Conservation (phyloP, 2,113 vertebrate genomes). For the Varanus komodoensis region DNA sequence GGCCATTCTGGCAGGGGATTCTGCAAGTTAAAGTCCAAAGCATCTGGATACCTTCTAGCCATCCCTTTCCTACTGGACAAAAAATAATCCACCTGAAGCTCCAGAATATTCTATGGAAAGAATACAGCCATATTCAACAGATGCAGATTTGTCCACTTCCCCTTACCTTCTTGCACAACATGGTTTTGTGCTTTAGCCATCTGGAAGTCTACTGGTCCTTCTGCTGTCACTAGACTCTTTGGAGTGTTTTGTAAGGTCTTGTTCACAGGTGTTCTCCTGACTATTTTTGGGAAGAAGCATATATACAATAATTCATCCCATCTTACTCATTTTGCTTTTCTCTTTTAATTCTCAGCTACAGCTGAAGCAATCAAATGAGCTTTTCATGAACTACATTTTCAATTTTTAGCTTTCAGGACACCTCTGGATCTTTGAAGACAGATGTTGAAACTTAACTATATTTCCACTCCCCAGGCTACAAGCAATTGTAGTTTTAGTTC, state of each 20-base stretch:
- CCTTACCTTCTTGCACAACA: not conserved
- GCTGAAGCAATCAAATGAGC: not conserved
- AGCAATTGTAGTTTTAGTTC: not conserved
- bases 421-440: not conserved
- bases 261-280: not conserved
- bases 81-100: not conserved
- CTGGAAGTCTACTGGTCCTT: constrained; percentile 14
- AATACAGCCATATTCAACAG: not conserved
- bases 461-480: not conserved
- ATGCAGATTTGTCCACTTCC: not conserved
- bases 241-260: not conserved
- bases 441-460: not conserved
- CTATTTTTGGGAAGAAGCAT: not conserved
- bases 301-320: not conserved
- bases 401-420: not conserved
- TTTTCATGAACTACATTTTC: not conserved
- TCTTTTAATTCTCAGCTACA: not conserved
- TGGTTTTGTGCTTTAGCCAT: not conserved
- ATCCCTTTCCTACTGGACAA: not conserved
- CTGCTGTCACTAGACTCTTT: not conserved
- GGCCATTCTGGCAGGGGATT: too few species aligned
- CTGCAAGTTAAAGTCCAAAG: too few species aligned
- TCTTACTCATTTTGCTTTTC: not conserved
- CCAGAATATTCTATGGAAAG: not conserved
- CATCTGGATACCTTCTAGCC: not conserved